phyloP scores from a whole-genome alignment of 1,140 invertebrate genomes.

The Cydia splendana region DNA sequence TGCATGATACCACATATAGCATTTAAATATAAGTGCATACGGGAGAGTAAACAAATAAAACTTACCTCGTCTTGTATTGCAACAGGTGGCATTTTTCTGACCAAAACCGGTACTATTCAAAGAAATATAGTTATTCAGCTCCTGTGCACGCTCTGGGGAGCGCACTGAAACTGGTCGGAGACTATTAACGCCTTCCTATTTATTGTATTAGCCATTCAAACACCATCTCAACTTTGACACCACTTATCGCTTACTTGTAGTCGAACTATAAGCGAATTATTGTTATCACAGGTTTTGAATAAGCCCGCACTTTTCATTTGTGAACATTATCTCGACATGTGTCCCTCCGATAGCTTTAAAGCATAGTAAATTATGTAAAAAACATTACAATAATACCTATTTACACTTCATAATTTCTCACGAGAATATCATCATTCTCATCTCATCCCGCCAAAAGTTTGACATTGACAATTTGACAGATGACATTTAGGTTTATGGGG shows the following conservation, averaged over 20 bases:
- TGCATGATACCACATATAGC: not conserved
- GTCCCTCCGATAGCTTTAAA: not conserved
- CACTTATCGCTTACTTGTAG: slow-evolving; percentile 44
- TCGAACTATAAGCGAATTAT: slow-evolving; percentile 33
- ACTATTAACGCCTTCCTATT: slow-evolving; percentile 49
- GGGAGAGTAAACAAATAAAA: not conserved
- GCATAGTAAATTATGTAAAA: not conserved
- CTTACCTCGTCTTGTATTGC: slow-evolving; percentile 69
- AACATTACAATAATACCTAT: not conserved
- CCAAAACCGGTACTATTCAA: slow-evolving; percentile 33
- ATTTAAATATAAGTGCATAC: not conserved
- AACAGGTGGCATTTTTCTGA: slow-evolving; percentile 69
- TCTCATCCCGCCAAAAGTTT: not conserved
- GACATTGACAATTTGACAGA: slow-evolving; percentile 9
- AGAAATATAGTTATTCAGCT: not conserved
- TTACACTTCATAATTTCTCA: not conserved
- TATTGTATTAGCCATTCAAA: slow-evolving; percentile 47
- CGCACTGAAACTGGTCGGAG: slow-evolving; percentile 57
- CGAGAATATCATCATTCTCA: too few species aligned
- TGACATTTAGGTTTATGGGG: not conserved
- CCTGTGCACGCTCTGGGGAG: slow-evolving; percentile 39
- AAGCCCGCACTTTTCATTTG: slow-evolving; percentile 16
- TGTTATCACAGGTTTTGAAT: slow-evolving; percentile 35
- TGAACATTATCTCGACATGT: not conserved
- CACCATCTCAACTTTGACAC: slow-evolving; percentile 55